These are phyloP conservation scores for Paraescarpia echinospica DNA, from an alignment of 1,140 invertebrate genomes.

Conservation along the genomic window DNA sequence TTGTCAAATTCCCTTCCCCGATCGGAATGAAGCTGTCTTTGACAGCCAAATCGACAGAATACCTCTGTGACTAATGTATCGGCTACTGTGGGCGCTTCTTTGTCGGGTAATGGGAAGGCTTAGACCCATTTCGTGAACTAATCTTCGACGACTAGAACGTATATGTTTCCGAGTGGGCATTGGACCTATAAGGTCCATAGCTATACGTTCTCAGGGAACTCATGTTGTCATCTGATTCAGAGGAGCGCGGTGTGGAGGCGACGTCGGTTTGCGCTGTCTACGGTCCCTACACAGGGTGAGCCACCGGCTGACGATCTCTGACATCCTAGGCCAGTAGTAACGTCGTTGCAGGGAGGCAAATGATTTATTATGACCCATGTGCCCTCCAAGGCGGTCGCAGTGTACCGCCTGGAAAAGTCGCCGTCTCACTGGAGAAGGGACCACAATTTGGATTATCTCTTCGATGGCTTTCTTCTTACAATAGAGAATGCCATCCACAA, in stretches of 20 bases:
- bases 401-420: neutral
- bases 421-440: neutral
- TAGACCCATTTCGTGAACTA: conserved; percentile 41
- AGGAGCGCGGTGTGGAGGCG: neutral
- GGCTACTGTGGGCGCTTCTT: conserved; percentile 7
- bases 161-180: conserved; percentile 34
- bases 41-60: too few species aligned
- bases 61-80: too few species aligned
- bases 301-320: neutral
- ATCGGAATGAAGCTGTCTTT: neutral
- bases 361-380: neutral
- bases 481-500: conserved; percentile 9
- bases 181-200: conserved; percentile 35
- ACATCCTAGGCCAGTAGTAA: neutral
- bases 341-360: neutral
- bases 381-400: neutral
- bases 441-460: neutral
- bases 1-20: conserved; percentile 18
- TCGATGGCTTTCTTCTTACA: neutral
- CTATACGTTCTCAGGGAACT: conserved; percentile 18
- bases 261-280: neutral
- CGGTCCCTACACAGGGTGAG: neutral
- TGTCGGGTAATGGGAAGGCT: conserved; percentile 27
- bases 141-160: conserved; percentile 36
- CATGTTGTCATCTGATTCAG: neutral